Base-by-base conservation (phyloP, 1,140 invertebrate species). In the Trichomalopsis sarcophagae region DNA sequence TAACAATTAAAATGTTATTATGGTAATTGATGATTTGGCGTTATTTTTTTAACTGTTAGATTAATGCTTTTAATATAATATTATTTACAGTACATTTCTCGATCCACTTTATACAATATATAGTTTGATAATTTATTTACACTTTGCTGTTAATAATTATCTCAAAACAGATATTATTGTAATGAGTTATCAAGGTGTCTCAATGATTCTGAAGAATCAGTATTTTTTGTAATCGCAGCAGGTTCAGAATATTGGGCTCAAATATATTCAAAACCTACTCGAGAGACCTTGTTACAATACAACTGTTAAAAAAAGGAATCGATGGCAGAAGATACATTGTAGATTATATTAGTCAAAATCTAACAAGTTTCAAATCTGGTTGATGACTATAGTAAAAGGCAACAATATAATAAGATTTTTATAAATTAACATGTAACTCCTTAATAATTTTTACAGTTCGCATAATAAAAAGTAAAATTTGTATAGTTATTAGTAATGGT, bases 241-340 rank as follows among this genome's bases (percentile, higher is more conserved):
- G 66, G 74, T 80, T 86, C 11, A 62, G 85, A 79, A 81, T 86
- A 87, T 84, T 6, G 87, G 86, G 84, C 84, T 90, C 84, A 87
- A 78, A 78, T 81, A 81, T 87, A 85, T 76, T 84, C 77, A 82
- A 78, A 87, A 69, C 71, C 74, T 74, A 62, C 55, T 47, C 14
- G 84, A 80, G 66, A 84, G 71, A 73, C 47, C 68, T 84, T 68
- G 2, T 68, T 74, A 74, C 40, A 6, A 33, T 40, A 62, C 14
- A 62, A 62, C 17, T 7, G 1, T 62, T 62, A 7, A 62, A 62
- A 17, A n/a, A n/a, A n/a, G 17, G 2, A 55, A 17, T 69, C n/a
- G 30, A 69, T 10, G 10, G 27, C 7, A 69, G 17, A 10, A 69
- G 17, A 23, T 17, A 69, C 23, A 69, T 7, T 69, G 11, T 10